phyloP scores from a whole-genome alignment of 1,140 invertebrate species.

The Berghia stephanieae region DNA sequence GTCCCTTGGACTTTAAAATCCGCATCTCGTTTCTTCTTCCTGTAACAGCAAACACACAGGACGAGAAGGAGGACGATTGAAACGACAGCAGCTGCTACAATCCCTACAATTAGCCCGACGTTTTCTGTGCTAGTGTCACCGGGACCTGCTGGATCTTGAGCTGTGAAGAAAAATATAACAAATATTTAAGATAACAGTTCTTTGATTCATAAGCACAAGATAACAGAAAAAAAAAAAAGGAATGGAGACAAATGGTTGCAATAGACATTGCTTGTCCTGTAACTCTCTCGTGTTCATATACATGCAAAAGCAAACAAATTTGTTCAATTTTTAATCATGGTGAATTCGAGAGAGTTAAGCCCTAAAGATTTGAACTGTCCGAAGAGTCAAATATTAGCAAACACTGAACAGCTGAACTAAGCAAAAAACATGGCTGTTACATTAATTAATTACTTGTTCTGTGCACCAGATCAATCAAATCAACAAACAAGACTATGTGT shows the following conservation, averaged over 20 bases:
- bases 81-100: slow-evolving; percentile 18
- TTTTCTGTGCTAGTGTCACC: background rate
- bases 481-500: background rate
- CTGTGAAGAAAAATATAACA: too few species aligned
- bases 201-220: too few species aligned
- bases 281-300: background rate
- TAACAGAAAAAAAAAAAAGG: slow-evolving; percentile 4
- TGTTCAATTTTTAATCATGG: too few species aligned
- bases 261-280: background rate
- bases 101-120: slow-evolving; percentile 25
- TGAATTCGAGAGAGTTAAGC: too few species aligned
- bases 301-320: too few species aligned
- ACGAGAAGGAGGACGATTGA: slow-evolving; percentile 3
- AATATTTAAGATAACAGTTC: too few species aligned
- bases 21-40: too few species aligned
- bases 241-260: background rate
- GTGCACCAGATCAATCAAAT: background rate
- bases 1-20: too few species aligned
- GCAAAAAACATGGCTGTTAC: background rate
- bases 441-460: background rate
- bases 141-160: background rate
- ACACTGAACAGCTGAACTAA: too few species aligned
- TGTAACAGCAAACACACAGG: slow-evolving; percentile 18
- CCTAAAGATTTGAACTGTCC: too few species aligned
- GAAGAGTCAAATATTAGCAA: too few species aligned